Evolutionary conservation across 2,113 vertebrate species (phyloP).

Genomic region (Hemibagrus wyckioides): DNA sequence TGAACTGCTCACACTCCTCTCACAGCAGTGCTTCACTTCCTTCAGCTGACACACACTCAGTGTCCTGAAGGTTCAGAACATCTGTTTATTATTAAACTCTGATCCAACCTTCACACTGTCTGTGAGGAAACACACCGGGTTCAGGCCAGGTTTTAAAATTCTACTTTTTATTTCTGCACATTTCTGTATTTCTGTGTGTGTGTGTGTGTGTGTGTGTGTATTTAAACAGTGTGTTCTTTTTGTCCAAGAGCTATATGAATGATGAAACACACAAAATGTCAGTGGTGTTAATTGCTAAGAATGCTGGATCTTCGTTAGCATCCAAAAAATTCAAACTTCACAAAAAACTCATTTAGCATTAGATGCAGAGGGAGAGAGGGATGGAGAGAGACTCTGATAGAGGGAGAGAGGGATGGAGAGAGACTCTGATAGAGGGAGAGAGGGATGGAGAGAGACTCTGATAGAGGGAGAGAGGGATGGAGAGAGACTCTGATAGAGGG

Average conservation of each 20-base stretch:
- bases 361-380: not conserved
- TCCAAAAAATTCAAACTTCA: no score
- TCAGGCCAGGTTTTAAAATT: no score
- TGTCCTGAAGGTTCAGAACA: no score
- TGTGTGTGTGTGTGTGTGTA: constrained; percentile 65
- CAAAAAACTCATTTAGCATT: no score
- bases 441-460: no score
- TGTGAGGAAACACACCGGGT: not conserved
- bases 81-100: no score
- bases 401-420: not conserved
- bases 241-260: not conserved
- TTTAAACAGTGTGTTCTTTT: constrained; percentile 46
- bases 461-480: no score
- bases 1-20: not conserved
- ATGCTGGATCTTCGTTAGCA: no score
- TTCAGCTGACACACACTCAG: not conserved
- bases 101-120: not conserved
- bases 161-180: no score
- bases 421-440: not conserved
- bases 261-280: not conserved
- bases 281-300: not conserved
- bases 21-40: not conserved
- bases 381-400: not conserved
- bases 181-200: constrained; percentile 67
- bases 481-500: no score